These are phyloP conservation scores for Zoanthus sansibaricus DNA, from an alignment of 92 coral and sea anemone genomes.

Conservation along the genomic window DNA sequence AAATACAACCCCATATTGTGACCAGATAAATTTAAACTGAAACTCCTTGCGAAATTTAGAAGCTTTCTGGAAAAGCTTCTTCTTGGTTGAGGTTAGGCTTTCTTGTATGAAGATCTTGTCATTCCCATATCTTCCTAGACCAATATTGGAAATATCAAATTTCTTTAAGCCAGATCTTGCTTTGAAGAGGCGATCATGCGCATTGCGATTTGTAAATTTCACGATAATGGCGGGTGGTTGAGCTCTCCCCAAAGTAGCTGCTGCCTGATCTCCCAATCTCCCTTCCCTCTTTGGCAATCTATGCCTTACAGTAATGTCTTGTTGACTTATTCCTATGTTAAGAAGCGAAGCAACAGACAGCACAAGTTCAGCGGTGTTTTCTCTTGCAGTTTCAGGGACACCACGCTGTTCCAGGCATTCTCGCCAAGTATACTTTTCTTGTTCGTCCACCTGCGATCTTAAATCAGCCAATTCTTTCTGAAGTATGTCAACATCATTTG, in stretches of 20 bases:
- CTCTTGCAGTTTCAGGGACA: constrained; percentile 7
- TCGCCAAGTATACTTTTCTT: too few species aligned
- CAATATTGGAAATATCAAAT: not conserved
- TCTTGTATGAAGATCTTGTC: not conserved
- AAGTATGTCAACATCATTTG: too few species aligned
- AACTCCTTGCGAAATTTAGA: not conserved
- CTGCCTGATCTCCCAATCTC: not conserved
- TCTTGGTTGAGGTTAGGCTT: constrained; percentile 8
- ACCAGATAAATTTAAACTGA: constrained; percentile 24
- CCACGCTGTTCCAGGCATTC: too few species aligned
- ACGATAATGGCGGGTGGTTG: not conserved
- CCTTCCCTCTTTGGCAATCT: not conserved
- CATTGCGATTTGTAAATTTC: too few species aligned
- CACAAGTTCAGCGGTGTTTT: constrained; percentile 24
- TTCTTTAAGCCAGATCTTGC: constrained; percentile 21
- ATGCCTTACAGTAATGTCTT: not conserved
- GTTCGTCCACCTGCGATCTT: not conserved
- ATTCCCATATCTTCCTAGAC: constrained; percentile 23
- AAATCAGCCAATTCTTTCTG: not conserved
- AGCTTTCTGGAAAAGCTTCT: constrained; percentile 16
- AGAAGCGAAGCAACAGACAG: constrained; percentile 23
- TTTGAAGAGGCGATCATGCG: not conserved
- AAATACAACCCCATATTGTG: constrained; percentile 26
- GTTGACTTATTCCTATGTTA: not conserved
- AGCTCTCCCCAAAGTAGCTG: not conserved